A percentile compares a stretch with the other conserved stretches of the same genome.
phyloP scores from a whole-genome alignment of 2,888 invertebrate genomes.

The Synanthedon andrenaeformis region DNA sequence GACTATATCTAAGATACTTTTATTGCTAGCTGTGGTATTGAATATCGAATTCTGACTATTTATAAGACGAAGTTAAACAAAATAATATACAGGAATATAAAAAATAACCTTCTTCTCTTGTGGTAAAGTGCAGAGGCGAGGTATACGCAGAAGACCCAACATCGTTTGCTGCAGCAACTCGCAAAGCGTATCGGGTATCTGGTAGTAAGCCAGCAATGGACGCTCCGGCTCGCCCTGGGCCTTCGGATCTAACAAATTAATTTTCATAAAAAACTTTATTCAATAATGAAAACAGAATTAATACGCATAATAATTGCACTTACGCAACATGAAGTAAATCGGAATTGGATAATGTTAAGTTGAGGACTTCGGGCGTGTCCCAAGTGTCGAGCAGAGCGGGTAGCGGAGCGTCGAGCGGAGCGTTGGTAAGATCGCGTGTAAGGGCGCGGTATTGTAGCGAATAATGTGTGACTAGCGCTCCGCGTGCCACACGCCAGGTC shows the following conservation, averaged over 20 bases:
- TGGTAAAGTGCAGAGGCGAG: conserved; percentile 79
- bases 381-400: conserved; percentile 49
- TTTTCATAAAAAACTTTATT: neutral
- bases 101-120: conserved; percentile 81
- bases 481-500: conserved; percentile 52
- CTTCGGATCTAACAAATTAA: conserved; percentile 39
- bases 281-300: too few relatives aligned
- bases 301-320: conserved; percentile 18
- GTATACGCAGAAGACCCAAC: conserved; percentile 85
- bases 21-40: too few relatives aligned
- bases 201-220: conserved; percentile 77
- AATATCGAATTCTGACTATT: too few relatives aligned
- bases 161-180: conserved; percentile 85
- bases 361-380: conserved; percentile 52
- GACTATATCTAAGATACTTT: too few relatives aligned
- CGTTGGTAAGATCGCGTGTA: conserved; percentile 37
- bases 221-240: conserved; percentile 55
- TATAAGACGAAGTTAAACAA: too few relatives aligned
- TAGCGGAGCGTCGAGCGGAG: conserved; percentile 45
- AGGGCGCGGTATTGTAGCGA: conserved; percentile 52
- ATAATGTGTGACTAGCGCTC: conserved; percentile 56
- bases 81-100: too few relatives aligned
- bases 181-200: conserved; percentile 82
- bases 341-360: conserved; percentile 51
- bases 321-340: conserved; percentile 59